Base-by-base conservation (phyloP, 2,797 vertebrate species). In the Meda fulgida region DNA sequence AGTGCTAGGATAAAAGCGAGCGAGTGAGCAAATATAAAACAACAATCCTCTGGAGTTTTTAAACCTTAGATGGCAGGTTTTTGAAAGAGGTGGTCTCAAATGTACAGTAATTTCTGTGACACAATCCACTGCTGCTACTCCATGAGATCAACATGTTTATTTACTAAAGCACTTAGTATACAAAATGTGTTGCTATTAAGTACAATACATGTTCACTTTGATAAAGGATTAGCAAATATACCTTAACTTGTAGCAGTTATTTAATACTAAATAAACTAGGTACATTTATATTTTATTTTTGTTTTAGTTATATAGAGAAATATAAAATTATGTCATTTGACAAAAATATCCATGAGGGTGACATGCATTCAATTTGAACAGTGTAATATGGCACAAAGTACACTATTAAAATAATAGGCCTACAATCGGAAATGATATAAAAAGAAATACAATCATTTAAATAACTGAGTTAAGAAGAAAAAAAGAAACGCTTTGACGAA, bases 41-140 rank as follows among this genome's bases (percentile, higher is more conserved):
- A 63, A 83, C 16, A 69, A 65, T 83, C 21, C 72, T 77, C 34
- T 53, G 23, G 43, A 53, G 31, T n/a, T 78, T n/a, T 3, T 77
- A 53, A 60, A 76, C 76, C 60, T 36, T 36, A 46, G 71, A 75
- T 76, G 43, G 81, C 23, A 83, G 72, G 23, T 84, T 66, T 75
- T 67, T 51, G 34, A 55, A 46, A 34, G 26, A 60, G 26, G 53
- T 58, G 58, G 60, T 66, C 58, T 65, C 16, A 26, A 14, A 19
- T 18, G 55, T 51, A 80, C 21, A 29, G 43, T 67, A 11, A 76
- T 40, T 67, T 77, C 60, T 77, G n/a, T 69, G 26, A 76, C 11
- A 78, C 23, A 60, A 3, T 40, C 36, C 14, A 63, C 31, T 38
- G 31, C 51, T 58, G 4, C 36, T 77, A 40, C 23, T 60, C 23